These are phyloP conservation scores for Zaprionus ornatus DNA, from an alignment of 1,140 invertebrate species.

Conservation along the genomic window DNA sequence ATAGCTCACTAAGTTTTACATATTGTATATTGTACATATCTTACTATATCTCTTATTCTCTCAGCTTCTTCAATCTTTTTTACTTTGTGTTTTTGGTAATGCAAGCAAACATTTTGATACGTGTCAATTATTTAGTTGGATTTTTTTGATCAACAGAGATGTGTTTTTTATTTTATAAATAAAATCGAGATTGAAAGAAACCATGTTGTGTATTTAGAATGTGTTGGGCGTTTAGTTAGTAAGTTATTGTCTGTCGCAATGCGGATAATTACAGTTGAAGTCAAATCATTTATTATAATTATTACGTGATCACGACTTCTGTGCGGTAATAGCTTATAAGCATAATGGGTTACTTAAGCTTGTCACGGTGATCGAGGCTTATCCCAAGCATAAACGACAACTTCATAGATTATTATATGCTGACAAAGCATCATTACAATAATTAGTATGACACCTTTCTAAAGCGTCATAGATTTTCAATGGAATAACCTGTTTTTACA, in stretches of 20 bases:
- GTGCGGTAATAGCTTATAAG: not conserved
- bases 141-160: constrained; percentile 71
- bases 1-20: not conserved
- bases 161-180: constrained; percentile 82
- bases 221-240: not conserved
- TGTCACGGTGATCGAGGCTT: constrained; percentile 28
- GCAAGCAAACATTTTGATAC: constrained; percentile 50
- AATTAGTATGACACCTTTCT: not conserved
- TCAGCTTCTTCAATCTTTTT: constrained; percentile 15
- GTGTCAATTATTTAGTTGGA: constrained; percentile 72
- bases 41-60: constrained; percentile 10
- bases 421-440: constrained; percentile 22
- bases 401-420: not conserved
- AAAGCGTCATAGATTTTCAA: not conserved
- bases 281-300: constrained; percentile 9
- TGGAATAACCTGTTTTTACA: no score
- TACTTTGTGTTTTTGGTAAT: constrained; percentile 48
- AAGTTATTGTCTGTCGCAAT: not conserved
- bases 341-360: not conserved
- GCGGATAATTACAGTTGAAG: not conserved
- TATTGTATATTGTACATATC: constrained; percentile 26
- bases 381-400: constrained; percentile 16
- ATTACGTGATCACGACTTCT: not conserved
- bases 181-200: constrained; percentile 70
- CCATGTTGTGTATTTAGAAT: constrained; percentile 1